phyloP scores from a whole-genome alignment of 2,888 invertebrate genomes.

The Linyphia triangularis region DNA sequence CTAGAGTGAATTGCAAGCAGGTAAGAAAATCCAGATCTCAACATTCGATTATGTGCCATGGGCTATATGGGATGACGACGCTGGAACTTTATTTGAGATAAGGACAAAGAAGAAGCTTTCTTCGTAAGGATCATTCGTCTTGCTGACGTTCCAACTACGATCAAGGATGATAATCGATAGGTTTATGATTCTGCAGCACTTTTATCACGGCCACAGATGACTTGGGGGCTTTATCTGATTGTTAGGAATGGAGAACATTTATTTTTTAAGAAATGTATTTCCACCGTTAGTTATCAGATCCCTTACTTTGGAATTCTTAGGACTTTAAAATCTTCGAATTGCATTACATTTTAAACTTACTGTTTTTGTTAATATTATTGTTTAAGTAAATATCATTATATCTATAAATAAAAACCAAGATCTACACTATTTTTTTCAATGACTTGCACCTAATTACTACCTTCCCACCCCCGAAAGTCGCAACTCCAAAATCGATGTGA shows the following conservation, averaged over 20 bases:
- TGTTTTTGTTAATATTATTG: too few relatives aligned
- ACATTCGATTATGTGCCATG: conserved; percentile 38
- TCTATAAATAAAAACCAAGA: too few relatives aligned
- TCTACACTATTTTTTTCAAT: too few relatives aligned
- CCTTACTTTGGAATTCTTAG: too few relatives aligned
- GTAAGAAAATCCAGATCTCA: conserved; percentile 13
- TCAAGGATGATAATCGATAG: conserved; percentile 50
- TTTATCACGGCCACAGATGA: conserved; percentile 50
- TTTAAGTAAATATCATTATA: too few relatives aligned
- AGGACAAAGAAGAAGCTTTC: conserved; percentile 26
- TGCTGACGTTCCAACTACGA: conserved; percentile 42
- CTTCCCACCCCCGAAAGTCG: too few relatives aligned
- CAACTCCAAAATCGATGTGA: too few relatives aligned
- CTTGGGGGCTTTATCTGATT: conserved; percentile 21
- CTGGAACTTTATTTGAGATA: conserved; percentile 28
- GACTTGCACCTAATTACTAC: too few relatives aligned
- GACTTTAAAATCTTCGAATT: too few relatives aligned
- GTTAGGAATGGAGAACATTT: conserved; percentile 24
- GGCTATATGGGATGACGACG: conserved; percentile 5
- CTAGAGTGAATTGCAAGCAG: background rate
- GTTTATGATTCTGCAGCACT: conserved; percentile 50
- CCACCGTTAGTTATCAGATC: too few relatives aligned
- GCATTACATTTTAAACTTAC: too few relatives aligned
- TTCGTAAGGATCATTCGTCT: conserved; percentile 28
- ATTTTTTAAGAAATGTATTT: background rate